A percentile compares a stretch with the other conserved stretches of the same genome.
Conservation (phyloP, 1,140 invertebrate genomes). For the Drosophila navojoa region DNA sequence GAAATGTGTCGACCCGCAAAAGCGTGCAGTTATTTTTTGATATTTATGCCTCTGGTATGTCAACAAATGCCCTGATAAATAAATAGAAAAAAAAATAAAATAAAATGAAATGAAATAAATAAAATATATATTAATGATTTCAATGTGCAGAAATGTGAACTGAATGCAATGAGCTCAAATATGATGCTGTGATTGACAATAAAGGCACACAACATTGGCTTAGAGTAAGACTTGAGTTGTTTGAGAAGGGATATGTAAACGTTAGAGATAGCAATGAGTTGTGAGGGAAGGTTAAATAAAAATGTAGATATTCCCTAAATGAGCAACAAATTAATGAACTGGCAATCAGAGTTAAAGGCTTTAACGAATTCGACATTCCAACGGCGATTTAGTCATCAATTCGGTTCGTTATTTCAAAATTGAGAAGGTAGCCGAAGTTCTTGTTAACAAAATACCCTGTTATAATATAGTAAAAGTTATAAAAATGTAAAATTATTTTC, state of each 20-base stretch:
- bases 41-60: constrained; percentile 55
- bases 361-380: constrained; percentile 23
- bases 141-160: constrained; percentile 10
- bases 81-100: constrained; percentile 34
- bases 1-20: constrained; percentile 69
- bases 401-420: constrained; percentile 21
- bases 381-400: constrained; percentile 22
- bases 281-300: too few relatives aligned
- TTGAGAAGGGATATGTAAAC: too few relatives aligned
- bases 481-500: too few relatives aligned
- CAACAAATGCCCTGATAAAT: constrained; percentile 56
- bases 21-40: constrained; percentile 59
- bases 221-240: background rate
- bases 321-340: constrained; percentile 3
- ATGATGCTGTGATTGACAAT: background rate
- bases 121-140: constrained; percentile 65
- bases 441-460: constrained; percentile 3
- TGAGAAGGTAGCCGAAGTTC: background rate
- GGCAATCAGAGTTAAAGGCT: constrained; percentile 44
- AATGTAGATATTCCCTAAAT: constrained; percentile 3
- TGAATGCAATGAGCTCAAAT: constrained; percentile 21
- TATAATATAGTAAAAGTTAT: too few relatives aligned
- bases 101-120: constrained; percentile 25
- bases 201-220: background rate
- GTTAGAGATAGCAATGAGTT: too few relatives aligned